Evolutionary conservation across 1,140 invertebrate species (phyloP), one percentile per base, ranked within the genome.

Genomic region (Ostrea denselamellosa): DNA sequence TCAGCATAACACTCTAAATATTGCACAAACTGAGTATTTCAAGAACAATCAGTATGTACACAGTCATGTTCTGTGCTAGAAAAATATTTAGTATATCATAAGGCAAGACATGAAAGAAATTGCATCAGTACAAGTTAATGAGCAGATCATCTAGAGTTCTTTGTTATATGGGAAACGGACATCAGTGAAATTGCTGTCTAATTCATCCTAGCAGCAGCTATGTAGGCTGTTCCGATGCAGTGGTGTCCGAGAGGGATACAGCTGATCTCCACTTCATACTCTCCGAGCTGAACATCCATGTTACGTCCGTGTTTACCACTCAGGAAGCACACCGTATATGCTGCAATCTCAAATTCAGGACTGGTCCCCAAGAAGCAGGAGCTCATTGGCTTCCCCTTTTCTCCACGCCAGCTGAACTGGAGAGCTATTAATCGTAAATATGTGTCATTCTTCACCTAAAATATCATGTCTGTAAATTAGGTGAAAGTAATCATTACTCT

Each of bases 311-410:
- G 77, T 83, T 91, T 88, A 22, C 90, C 92, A 28, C 93, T 89
- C 12, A 94, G 87, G 54, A 92, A 93, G 54, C 91, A 91, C 5
- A 94, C 96, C 0, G 98, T 98, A 93, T 98, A 99, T 0, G 98
- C 95, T 22, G 98, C 97, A 94, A 99, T 96, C 95, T 99, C 98
- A 90, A 99, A 96, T 95, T 99, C 98, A 0, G 98, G 98, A 88
- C 97, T 98, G 4, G 97, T 98, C 34, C 98, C 98, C 88, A 99
- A 96, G 92, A 98, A 98, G 62, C 92, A 92, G 84, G 93, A 93
- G 86, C 94, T 93, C 87, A 94, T 91, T 51, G 93, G 92, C 87
- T 95, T 95, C 22, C 89, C 92, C 71, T 92, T 92, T 9, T 89
- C 87, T 12, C 89, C 91, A 51, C 91, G 93, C 92, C 92, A 94